Evolutionary conservation across 1,140 invertebrate genomes (phyloP), one percentile per base, ranked within the genome.

Genomic region (Drosophila gunungcola): DNA sequence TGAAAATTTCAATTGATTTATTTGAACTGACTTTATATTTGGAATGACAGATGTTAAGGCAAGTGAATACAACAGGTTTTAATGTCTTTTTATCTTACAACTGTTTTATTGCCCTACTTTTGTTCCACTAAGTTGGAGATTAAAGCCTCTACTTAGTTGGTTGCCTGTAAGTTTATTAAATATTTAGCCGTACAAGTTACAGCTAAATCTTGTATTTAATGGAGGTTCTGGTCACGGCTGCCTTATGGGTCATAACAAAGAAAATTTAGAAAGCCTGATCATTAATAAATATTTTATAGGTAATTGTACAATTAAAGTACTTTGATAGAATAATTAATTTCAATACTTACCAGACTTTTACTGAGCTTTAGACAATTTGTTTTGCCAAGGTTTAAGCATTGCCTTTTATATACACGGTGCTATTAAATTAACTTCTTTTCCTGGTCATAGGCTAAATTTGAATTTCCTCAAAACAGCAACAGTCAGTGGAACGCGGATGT

Each of bases 391-490:
- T 9, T 46, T 5, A 4, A 21, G 3, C 4, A 25, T 46, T 25
- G 2, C 21, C 12, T 46, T 11, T 4, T 12, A 27, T n/a, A 29
- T 48, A 7, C 36, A 38, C 36, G 32, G 9, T 25, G 11, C 34
- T 39, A n/a, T 39, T 32, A n/a, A 34, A 29, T 32, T 13, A 13
- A 1, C 32, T 49, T 25, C 21, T 48, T n/a, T 25, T n/a, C 7
- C 27, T 13, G 27, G 6, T 32, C n/a, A 32, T 32, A 45, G 29
- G 34, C 2, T 2, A 4, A 51, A 51, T 34, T 51, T 77, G 61
- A 80, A 80, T 80, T 67, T 78, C 46, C 49, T 61, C 39, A 39
- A 58, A 54, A 57, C 42, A 67, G 55, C 43, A 51, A 36, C 46
- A 63, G 51, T 45, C 38, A 29, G 61, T 51, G 13, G 32, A 51